Conservation (phyloP, 2,797 vertebrate species). For the Galaxias olidus region DNA sequence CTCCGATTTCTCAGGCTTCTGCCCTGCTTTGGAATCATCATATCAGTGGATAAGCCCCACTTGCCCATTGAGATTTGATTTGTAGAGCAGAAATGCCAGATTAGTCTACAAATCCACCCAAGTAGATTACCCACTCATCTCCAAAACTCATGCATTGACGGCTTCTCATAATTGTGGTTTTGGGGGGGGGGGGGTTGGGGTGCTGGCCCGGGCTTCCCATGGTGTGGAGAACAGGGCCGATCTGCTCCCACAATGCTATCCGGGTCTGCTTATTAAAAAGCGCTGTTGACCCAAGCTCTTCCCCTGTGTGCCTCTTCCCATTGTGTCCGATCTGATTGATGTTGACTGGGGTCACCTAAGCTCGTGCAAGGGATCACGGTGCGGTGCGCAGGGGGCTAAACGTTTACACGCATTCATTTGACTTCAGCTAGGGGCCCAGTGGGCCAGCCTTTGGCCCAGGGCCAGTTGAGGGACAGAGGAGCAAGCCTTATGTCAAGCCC, state of each 20-base stretch:
- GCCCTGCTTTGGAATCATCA: conserved; percentile 51
- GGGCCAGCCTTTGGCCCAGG: conserved; percentile 25
- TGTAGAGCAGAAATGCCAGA: conserved; percentile 73
- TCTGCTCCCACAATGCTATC: conserved; percentile 62
- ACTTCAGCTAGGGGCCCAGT: conserved; percentile 65
- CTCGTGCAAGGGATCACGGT: conserved; percentile 61
- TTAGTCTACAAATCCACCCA: conserved; percentile 69
- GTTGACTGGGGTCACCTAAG: conserved; percentile 76
- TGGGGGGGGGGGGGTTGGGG: conserved; percentile 50
- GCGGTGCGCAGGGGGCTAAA: conserved; percentile 67
- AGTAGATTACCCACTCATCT: conserved; percentile 81
- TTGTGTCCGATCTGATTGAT: conserved; percentile 74
- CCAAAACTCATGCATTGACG: conserved; percentile 72
- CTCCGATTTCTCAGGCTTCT: conserved; percentile 39
- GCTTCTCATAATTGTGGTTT: conserved; percentile 70
- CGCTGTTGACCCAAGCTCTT: conserved; percentile 57
- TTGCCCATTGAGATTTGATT: conserved; percentile 71
- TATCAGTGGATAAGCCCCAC: conserved; percentile 56
- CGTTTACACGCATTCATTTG: conserved; percentile 78
- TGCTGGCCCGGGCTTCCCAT: conserved; percentile 60
- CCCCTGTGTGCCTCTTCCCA: conserved; percentile 62
- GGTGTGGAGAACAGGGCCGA: conserved; percentile 46
- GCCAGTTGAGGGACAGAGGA: conserved; percentile 8
- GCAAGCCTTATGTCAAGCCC: conserved; percentile 50
- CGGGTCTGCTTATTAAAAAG: conserved; percentile 65